A percentile compares a stretch with the other conserved stretches of the same genome.
Conservation (phyloP, 2,797 vertebrate genomes). For the Clarias fuscus region DNA sequence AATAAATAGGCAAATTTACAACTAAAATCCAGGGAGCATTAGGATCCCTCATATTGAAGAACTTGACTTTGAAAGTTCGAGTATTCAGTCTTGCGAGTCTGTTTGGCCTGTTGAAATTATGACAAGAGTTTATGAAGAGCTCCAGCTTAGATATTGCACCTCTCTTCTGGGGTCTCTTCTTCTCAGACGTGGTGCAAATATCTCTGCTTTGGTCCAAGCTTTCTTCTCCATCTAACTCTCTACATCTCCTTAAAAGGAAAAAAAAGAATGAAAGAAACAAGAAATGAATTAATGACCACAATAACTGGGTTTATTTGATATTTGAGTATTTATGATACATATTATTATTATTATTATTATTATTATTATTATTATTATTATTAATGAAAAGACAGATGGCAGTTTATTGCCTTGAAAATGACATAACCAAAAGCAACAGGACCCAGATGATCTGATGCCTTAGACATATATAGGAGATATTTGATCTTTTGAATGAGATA, state of each 20-base stretch:
- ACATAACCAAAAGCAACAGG: neutral
- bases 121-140: conserved; percentile 42
- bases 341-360: neutral
- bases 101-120: conserved; percentile 60
- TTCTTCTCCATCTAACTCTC: conserved; percentile 65
- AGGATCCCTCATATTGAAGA: conserved; percentile 55
- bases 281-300: neutral
- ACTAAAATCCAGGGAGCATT: conserved; percentile 61
- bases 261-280: conserved; percentile 3
- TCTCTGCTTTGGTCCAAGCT: conserved; percentile 73
- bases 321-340: neutral
- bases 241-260: conserved; percentile 52
- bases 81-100: conserved; percentile 68
- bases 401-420: neutral
- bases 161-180: conserved; percentile 69
- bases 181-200: conserved; percentile 68
- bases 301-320: neutral
- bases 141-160: conserved; percentile 25
- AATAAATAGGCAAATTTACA: conserved; percentile 77
- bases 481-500: neutral
- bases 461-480: neutral
- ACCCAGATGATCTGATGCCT: neutral
- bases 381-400: neutral
- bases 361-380: neutral
- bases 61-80: conserved; percentile 64